Base-by-base conservation (phyloP, 1,140 invertebrate genomes). In the Sitobion miscanthi region DNA sequence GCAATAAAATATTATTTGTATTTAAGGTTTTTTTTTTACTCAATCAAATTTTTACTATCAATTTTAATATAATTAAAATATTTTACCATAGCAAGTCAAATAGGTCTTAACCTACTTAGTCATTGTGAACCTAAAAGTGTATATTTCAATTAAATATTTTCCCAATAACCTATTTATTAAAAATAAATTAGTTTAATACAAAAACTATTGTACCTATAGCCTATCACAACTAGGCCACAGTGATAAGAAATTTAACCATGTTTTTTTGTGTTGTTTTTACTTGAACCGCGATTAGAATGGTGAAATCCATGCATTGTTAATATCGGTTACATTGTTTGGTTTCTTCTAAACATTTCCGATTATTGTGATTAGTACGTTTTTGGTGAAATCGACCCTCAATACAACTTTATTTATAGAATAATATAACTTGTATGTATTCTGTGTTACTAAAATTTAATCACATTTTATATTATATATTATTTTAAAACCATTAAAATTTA, bases 361-460 rank as follows among this genome's bases (percentile, higher is more conserved):
- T 17, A 69, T 77, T 77, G n/a, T 77, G 30, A 77, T 77, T 77
- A 77, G n/a, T n/a, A 77, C n/a, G 14, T n/a, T 77, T 77, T 77
- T 77, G 30, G 14, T 77, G 14, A 35, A 77, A n/a, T n/a, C 4
- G 7, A 11, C 69, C 49, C 49, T 52, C 35, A 49, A 38, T 52
- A 35, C 42, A 83, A 49, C 83, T 62, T 91, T 91, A 82, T 91
- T 91, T 82, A 49, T 82, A 83, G 45, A 83, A 91, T 91, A 49
- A 83, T 77, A 25, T 92, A 92, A n/a, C 35, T 83, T 77, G 42
- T 91, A 52, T 92, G 62, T 83, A 83, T 23, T 83, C 77, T 92
- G 90, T 92, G 90, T 92, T 92, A 92, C n/a, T 82, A 83, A 92
- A 91, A 47, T 91, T 47, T 69, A 42, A 62, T 90, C 54, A 69